These are phyloP conservation scores for Agrochola macilenta DNA, from an alignment of 2,888 invertebrate species.

Conservation along the genomic window DNA sequence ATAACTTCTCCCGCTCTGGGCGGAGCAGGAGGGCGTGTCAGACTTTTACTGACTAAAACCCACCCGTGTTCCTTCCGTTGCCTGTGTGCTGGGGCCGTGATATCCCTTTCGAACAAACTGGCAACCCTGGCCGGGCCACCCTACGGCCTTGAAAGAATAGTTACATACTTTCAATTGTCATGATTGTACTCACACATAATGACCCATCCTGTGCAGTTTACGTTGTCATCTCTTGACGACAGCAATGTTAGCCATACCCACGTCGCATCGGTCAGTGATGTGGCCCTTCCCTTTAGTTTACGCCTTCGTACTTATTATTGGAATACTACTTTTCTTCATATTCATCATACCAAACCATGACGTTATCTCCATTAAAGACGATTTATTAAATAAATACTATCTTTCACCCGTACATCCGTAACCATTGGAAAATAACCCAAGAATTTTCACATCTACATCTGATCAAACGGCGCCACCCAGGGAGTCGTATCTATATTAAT, in stretches of 20 bases:
- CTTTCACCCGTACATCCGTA: not conserved
- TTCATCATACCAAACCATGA: constrained; percentile 10
- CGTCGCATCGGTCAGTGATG: not conserved
- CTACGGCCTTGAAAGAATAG: too few species aligned
- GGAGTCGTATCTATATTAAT: constrained; percentile 45
- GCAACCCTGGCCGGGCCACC: too few species aligned
- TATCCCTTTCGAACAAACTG: too few species aligned
- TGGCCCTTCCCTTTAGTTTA: too few species aligned
- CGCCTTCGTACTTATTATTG: not conserved
- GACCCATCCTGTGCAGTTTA: not conserved
- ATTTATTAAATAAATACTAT: constrained; percentile 1
- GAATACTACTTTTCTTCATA: too few species aligned
- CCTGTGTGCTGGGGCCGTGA: too few species aligned
- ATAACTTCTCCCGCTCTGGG: too few species aligned
- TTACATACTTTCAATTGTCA: not conserved
- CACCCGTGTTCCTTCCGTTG: too few species aligned
- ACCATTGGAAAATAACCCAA: constrained; percentile 41
- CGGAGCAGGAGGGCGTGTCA: too few species aligned
- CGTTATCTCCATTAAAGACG: not conserved
- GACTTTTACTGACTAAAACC: too few species aligned
- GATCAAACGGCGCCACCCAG: constrained; percentile 54
- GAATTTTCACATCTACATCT: constrained; percentile 29
- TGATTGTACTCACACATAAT: not conserved
- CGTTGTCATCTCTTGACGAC: not conserved
- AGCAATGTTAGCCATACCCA: not conserved